phyloP scores from a whole-genome alignment of 2,888 invertebrate genomes.

The Caenorhabditis virilis region DNA sequence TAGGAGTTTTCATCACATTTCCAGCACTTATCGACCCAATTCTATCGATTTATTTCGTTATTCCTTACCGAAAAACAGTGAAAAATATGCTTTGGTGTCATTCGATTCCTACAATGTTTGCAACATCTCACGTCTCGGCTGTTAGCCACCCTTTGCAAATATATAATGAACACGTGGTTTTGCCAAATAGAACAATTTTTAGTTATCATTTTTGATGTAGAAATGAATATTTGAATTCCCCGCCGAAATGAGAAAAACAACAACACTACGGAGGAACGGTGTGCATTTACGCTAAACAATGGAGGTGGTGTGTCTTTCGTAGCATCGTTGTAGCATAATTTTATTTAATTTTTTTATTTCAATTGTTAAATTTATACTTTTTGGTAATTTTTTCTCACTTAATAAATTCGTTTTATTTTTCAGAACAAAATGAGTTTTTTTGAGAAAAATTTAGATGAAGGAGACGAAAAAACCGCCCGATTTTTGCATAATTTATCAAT shows the following conservation, averaged over 20 bases:
- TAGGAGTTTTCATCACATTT: constrained; percentile 9
- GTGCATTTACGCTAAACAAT: constrained; percentile 8
- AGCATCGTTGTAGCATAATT: constrained; percentile 17
- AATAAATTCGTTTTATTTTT: constrained; percentile 9
- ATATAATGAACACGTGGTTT: background rate
- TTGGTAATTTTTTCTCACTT: background rate
- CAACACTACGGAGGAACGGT: background rate
- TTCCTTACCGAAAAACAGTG: constrained; percentile 14
- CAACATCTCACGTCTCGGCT: too few relatives aligned
- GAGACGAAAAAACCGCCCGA: constrained; percentile 20
- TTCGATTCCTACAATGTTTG: too few relatives aligned
- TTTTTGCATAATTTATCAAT: constrained; percentile 22
- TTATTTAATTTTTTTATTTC: background rate
- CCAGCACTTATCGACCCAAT: constrained; percentile 14
- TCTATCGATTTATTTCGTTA: constrained; percentile 12
- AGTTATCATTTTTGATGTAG: constrained; percentile 3
- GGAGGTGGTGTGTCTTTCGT: constrained; percentile 1
- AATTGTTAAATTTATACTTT: background rate
- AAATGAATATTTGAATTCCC: background rate
- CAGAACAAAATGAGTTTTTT: background rate
- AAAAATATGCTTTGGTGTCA: too few relatives aligned
- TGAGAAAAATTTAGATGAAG: background rate
- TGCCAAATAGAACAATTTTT: constrained; percentile 2
- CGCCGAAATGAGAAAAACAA: background rate
- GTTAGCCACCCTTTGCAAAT: too few relatives aligned